Conservation (phyloP, 1,140 invertebrate species). For the Drosophila serrata region DNA sequence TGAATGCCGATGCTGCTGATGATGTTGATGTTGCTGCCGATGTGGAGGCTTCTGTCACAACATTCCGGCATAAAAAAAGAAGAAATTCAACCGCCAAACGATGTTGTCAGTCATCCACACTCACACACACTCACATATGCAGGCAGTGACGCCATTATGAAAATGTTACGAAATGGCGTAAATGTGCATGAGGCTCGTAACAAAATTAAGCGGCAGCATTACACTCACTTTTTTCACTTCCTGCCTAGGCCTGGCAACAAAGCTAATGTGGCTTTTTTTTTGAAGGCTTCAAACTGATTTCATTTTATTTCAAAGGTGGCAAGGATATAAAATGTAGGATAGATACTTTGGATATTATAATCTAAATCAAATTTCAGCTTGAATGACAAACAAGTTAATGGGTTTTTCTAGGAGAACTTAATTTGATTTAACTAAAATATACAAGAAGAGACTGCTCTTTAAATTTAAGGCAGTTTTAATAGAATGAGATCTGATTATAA, state of each 20-base stretch:
- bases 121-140: conserved; percentile 14
- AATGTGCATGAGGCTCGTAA: conserved; percentile 77
- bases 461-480: not conserved
- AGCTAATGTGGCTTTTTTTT: conserved; percentile 20
- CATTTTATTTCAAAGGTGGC: not conserved
- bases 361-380: not conserved
- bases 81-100: conserved; percentile 58
- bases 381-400: not conserved
- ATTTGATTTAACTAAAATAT: not conserved
- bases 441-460: not conserved
- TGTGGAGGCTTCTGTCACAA: conserved; percentile 49
- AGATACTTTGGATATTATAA: not conserved
- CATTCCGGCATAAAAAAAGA: conserved; percentile 51
- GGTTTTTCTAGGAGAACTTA: not conserved
- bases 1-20: conserved; percentile 12
- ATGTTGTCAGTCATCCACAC: conserved; percentile 68
- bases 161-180: conserved; percentile 80
- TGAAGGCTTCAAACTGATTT: conserved; percentile 3
- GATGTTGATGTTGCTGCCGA: conserved; percentile 16
- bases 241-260: conserved; percentile 28
- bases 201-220: conserved; percentile 69
- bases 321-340: not conserved
- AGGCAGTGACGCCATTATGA: conserved; percentile 67
- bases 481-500: not conserved
- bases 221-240: conserved; percentile 47